Percentiles rank a stretch among this genome's conserved stretches.
Conservation (phyloP, 2,888 invertebrate species). For the Atethmia centrago region DNA sequence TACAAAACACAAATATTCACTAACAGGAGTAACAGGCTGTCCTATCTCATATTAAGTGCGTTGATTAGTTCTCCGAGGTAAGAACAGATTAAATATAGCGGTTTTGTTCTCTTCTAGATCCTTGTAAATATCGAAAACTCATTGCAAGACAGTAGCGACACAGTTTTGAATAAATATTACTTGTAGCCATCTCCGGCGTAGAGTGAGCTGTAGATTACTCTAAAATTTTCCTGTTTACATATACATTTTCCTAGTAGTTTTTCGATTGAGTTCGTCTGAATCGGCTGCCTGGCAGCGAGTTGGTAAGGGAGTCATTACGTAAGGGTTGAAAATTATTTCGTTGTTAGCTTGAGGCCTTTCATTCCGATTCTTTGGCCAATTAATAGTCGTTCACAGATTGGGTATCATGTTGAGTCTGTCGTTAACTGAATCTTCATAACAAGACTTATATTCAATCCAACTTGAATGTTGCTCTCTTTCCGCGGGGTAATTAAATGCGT, state of each 20-base stretch:
- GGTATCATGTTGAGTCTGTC: neutral
- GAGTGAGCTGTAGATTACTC: slow-evolving; percentile 4
- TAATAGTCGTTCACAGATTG: neutral
- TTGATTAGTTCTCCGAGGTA: neutral
- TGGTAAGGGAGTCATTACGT: neutral
- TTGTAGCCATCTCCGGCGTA: neutral
- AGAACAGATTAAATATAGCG: neutral
- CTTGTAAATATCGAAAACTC: slow-evolving; percentile 11
- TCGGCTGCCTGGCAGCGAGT: neutral
- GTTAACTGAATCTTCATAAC: neutral
- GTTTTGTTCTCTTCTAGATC: neutral
- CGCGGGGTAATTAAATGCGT: too few species aligned
- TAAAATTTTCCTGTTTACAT: slow-evolving; percentile 58
- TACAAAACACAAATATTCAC: neutral
- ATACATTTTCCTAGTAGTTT: slow-evolving; percentile 31
- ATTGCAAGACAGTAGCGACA: slow-evolving; percentile 5
- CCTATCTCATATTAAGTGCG: neutral
- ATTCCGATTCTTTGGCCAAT: neutral
- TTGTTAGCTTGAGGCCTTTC: neutral
- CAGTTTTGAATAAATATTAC: slow-evolving; percentile 41
- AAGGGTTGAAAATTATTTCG: neutral
- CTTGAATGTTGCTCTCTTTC: neutral
- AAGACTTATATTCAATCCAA: neutral
- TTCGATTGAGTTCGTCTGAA: neutral
- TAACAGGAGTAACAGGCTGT: too few species aligned